Percentiles rank a stretch among this genome's conserved stretches.
phyloP scores from a whole-genome alignment of 2,888 invertebrate species.

The Ichneumon xanthorius region DNA sequence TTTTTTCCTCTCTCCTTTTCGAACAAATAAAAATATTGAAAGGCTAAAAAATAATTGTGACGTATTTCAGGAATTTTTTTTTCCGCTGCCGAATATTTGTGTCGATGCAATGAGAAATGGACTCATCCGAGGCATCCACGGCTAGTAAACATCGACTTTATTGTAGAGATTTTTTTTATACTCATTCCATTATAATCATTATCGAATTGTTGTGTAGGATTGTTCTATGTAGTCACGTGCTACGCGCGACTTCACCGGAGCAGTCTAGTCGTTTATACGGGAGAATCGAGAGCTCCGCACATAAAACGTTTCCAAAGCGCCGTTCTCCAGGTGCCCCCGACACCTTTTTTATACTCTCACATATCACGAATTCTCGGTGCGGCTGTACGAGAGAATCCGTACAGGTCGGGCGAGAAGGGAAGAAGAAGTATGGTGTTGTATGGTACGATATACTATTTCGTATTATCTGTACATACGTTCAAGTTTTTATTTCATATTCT shows the following conservation, averaged over 20 bases:
- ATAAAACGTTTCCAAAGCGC: neutral
- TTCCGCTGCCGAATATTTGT: neutral
- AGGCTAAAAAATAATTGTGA: no score
- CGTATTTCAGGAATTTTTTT: neutral
- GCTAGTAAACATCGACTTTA: neutral
- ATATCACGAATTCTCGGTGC: constrained; percentile 33
- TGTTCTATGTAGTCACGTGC: neutral
- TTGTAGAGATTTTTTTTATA: neutral
- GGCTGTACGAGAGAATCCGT: neutral
- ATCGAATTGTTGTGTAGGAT: neutral
- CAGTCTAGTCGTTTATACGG: no score
- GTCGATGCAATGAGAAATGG: neutral
- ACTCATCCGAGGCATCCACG: neutral
- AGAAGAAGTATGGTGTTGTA: no score
- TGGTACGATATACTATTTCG: neutral
- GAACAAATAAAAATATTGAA: no score
- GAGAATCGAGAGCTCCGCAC: neutral
- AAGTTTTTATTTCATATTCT: neutral
- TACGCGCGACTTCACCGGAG: neutral
- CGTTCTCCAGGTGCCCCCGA: constrained; percentile 9
- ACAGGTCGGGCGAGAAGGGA: neutral
- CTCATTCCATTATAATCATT: neutral
- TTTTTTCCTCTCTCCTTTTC: no score
- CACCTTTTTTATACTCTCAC: constrained; percentile 28
- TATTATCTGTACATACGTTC: no score